These are phyloP conservation scores for Strigamia transsilvanica DNA, from an alignment of 2,888 invertebrate genomes.

Conservation along the genomic window DNA sequence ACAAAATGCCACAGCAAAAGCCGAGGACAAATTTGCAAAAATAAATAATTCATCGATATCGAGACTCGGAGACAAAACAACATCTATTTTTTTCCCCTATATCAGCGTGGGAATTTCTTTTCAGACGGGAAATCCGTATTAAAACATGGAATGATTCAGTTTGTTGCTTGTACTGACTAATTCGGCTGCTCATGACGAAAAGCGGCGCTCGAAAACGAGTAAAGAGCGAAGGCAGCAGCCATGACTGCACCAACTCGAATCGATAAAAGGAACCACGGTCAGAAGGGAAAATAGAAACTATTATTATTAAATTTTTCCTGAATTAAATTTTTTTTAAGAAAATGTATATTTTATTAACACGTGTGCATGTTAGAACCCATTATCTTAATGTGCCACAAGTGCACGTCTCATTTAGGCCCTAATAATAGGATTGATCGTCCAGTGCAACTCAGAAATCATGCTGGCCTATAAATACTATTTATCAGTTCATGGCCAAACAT, in stretches of 20 bases:
- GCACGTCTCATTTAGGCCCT: not conserved
- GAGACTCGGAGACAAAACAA: not conserved
- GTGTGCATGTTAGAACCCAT: not conserved
- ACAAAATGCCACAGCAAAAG: not conserved
- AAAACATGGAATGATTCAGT: slow-evolving; percentile 14
- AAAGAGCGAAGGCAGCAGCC: not conserved
- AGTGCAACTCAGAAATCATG: not conserved
- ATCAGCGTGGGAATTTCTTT: slow-evolving; percentile 39
- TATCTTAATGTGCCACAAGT: slow-evolving; percentile 7
- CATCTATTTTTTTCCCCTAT: not conserved
- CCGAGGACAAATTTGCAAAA: slow-evolving; percentile 18
- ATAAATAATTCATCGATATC: slow-evolving; percentile 21
- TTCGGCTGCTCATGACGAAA: not conserved
- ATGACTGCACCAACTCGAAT: slow-evolving; percentile 35
- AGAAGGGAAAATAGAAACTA: not conserved
- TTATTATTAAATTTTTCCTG: slow-evolving; percentile 15
- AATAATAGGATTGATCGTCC: slow-evolving; percentile 7
- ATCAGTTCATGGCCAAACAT: slow-evolving; percentile 32
- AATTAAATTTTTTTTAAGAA: not conserved
- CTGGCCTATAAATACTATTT: not conserved
- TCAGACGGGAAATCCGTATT: slow-evolving; percentile 48
- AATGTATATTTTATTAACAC: not conserved
- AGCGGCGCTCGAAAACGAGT: not conserved
- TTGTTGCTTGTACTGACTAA: slow-evolving; percentile 35
- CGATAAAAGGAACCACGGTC: slow-evolving; percentile 29